phyloP scores from a whole-genome alignment of 2,797 vertebrate species.

The Peromyscus aztecus region DNA sequence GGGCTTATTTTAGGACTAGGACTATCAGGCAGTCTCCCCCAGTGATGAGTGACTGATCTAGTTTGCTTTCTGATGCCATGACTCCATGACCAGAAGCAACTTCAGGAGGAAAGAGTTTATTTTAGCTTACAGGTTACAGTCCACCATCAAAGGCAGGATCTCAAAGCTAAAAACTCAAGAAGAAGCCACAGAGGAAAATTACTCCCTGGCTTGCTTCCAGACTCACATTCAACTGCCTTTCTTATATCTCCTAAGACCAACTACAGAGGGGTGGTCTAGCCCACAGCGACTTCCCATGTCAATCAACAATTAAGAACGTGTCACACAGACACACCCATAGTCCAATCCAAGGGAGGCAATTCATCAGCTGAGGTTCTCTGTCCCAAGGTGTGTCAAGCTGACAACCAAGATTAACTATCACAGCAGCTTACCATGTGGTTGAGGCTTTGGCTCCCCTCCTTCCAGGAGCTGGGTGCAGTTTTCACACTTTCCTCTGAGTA shows the following conservation, averaged over 20 bases:
- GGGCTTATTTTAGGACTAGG: background rate
- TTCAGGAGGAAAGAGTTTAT: background rate
- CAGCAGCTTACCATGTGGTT: background rate
- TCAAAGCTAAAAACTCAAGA: background rate
- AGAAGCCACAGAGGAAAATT: background rate
- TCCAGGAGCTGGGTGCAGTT: background rate
- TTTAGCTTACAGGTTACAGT: background rate
- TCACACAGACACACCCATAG: background rate
- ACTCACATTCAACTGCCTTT: background rate
- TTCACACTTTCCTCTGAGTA: background rate
- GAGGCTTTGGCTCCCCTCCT: background rate
- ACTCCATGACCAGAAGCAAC: background rate
- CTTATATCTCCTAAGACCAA: background rate
- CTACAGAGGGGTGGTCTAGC: too few species aligned
- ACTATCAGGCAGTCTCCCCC: background rate
- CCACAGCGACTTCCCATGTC: background rate
- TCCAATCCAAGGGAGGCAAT: background rate
- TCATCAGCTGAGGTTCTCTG: background rate
- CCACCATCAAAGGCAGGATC: background rate
- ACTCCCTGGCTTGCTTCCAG: background rate
- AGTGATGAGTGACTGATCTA: background rate
- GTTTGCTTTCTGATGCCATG: background rate
- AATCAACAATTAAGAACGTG: background rate
- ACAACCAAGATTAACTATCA: background rate
- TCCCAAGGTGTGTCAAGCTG: background rate